Evolutionary conservation across 2,888 invertebrate genomes (phyloP), one percentile per base, ranked within the genome.

Genomic region (Metalampra italica): DNA sequence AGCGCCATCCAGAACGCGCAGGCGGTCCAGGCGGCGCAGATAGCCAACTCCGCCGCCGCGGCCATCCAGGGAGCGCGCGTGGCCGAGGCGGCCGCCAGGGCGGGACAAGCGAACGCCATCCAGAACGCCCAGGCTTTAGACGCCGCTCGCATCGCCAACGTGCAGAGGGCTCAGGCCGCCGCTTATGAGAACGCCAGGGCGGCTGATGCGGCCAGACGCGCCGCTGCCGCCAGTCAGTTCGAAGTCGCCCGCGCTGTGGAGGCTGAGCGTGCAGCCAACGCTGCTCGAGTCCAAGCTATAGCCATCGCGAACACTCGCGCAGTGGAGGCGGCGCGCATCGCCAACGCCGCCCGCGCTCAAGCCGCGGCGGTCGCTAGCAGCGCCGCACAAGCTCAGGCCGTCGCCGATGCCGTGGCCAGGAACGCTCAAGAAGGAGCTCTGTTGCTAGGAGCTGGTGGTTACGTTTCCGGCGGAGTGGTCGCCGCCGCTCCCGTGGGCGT

Each of bases 1-100:
- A 85, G 82, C 50, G 86, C 87, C 37, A 86, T 87, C 53, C 87
- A 88, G 52, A 87, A 87, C 63, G 87, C 88, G 1, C 88, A 87
- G 50, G 88, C 88, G 11, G 85, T 76, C 9, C 86, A 84, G 12
- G 88, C 79, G 1, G 71, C 86, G 3, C 79, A 85, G 53, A 85
- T 88, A 57, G 84, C 78, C 22, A 82, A 87, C 64, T 72, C 86
- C 0, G 88, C 88, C 41, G 83, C 85, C 11, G 84, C 83, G 29
- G 88, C 85, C 36, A 88, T 88, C 58, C 86, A 87, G 49, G 84
- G 85, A 0, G 88, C 88, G 2, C 82, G 87, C 11, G 80, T 74
- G 11, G 67, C 86, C 5, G 88, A 88, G 56, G 83, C 78, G 1
- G 84, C 83, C 9, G 88, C 88, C 1, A 72, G 87, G 39, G 86